Evolutionary conservation across 2,888 invertebrate genomes (phyloP).

Genomic region (Pedicia rivosa): DNA sequence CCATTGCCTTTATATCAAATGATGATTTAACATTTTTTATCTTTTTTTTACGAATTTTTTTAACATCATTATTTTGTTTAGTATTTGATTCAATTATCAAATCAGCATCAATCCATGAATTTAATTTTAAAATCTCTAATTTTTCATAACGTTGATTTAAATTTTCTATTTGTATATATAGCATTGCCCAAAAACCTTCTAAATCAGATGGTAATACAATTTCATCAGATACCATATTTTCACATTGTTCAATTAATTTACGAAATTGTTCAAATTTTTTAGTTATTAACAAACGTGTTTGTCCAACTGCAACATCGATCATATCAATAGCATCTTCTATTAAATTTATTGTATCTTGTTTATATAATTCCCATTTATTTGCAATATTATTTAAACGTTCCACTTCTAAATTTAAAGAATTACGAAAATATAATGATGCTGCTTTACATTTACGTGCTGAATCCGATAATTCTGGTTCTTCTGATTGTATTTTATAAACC

Average conservation of each 20-base stretch:
- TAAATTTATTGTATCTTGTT: constrained; percentile 15
- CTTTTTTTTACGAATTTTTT: too few species aligned
- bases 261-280: constrained; percentile 53
- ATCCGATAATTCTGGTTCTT: not conserved
- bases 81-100: not conserved
- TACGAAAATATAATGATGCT: constrained; percentile 4
- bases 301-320: constrained; percentile 48
- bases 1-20: too few species aligned
- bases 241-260: constrained; percentile 26
- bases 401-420: constrained; percentile 24
- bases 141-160: constrained; percentile 14
- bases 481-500: not conserved
- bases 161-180: constrained; percentile 36
- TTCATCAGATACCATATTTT: constrained; percentile 19
- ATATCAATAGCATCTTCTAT: constrained; percentile 31
- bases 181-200: constrained; percentile 71
- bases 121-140: constrained; percentile 15
- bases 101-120: constrained; percentile 8
- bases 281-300: constrained; percentile 43
- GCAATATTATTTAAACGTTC: constrained; percentile 25
- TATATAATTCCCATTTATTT: constrained; percentile 27
- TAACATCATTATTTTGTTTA: not conserved
- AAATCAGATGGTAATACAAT: constrained; percentile 40
- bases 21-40: too few species aligned
- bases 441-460: not conserved